A percentile compares a stretch with the other conserved stretches of the same genome.
Evolutionary conservation across 2,113 vertebrate genomes (phyloP).

Genomic region (Stegastes partitus): DNA sequence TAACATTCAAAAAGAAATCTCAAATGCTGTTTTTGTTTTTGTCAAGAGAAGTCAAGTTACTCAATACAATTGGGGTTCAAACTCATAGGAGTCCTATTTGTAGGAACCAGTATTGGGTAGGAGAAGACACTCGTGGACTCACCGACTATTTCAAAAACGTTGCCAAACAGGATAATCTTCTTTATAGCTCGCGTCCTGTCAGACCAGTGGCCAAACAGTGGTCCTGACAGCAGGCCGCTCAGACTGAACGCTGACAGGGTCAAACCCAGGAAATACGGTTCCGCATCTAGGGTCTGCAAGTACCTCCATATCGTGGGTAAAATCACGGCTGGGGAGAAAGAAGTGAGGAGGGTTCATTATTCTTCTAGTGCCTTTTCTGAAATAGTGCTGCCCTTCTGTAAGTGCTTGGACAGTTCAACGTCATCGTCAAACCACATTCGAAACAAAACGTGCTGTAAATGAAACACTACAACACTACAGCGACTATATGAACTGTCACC

Average conservation of each 20-base stretch:
- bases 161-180: conserved; percentile 86
- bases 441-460: too few relatives aligned
- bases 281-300: conserved; percentile 84
- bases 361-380: neutral
- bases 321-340: conserved; percentile 85
- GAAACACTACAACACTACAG: too few relatives aligned
- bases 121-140: conserved; percentile 35
- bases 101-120: neutral
- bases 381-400: too few relatives aligned
- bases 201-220: conserved; percentile 87
- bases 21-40: neutral
- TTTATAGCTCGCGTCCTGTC: conserved; percentile 85
- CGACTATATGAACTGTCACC: too few relatives aligned
- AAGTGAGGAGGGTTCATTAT: neutral
- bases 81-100: neutral
- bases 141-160: conserved; percentile 88
- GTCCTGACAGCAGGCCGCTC: conserved; percentile 85
- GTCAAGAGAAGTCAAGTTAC: neutral
- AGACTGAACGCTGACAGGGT: conserved; percentile 88
- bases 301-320: conserved; percentile 90
- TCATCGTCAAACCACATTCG: too few relatives aligned
- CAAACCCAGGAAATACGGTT: conserved; percentile 87
- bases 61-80: neutral
- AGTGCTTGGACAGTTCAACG: too few relatives aligned
- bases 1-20: neutral